Evolutionary conservation across 2,113 vertebrate genomes (phyloP).

Genomic region (Forbesichthys papilliferus): DNA sequence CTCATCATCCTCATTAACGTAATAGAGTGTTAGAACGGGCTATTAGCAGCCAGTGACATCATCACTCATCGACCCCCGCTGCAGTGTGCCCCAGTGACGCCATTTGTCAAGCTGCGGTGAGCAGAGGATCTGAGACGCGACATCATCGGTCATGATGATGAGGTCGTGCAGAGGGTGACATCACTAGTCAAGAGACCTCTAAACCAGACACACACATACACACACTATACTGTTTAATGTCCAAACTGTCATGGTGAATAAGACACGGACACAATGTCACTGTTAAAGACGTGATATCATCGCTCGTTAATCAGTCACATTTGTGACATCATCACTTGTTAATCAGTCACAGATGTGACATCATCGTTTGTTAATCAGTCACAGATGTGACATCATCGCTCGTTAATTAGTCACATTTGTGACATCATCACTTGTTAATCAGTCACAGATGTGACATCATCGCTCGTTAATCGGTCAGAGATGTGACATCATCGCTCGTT

Average conservation of each 20-base stretch:
- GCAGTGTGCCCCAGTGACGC: not conserved
- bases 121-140: conserved; percentile 15
- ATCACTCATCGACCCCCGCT: conserved; percentile 61
- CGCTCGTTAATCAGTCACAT: not conserved
- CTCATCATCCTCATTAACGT: conserved; percentile 78
- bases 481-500: conserved; percentile 35
- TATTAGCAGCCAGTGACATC: conserved; percentile 71
- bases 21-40: conserved; percentile 76
- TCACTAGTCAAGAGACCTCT: conserved; percentile 21
- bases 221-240: too few relatives aligned
- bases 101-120: conserved; percentile 19
- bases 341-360: conserved; percentile 1
- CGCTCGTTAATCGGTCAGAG: not conserved
- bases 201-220: too few relatives aligned
- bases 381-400: conserved; percentile 19
- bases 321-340: too few relatives aligned
- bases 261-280: conserved; percentile 41
- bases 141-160: conserved; percentile 33
- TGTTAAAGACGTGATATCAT: conserved; percentile 27
- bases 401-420: conserved; percentile 23
- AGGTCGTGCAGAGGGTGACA: conserved; percentile 17
- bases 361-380: conserved; percentile 1
- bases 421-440: conserved; percentile 1
- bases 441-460: not conserved
- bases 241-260: not conserved